These are phyloP conservation scores for Drosophila auraria DNA, from an alignment of 1,140 invertebrate genomes.

Conservation along the genomic window DNA sequence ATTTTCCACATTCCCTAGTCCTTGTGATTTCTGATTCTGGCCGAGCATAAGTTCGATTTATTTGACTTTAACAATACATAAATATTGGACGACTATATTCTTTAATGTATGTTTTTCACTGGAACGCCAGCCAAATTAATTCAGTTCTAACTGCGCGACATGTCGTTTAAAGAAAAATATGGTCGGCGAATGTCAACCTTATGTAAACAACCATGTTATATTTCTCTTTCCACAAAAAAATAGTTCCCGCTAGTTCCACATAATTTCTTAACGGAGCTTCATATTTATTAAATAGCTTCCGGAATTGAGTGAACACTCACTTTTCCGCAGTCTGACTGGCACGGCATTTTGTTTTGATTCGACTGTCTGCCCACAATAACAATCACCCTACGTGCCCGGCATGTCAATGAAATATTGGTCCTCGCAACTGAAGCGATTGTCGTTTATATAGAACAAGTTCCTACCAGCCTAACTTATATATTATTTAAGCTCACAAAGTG, in stretches of 20 bases:
- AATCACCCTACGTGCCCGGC: conserved; percentile 49
- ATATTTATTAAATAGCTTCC: conserved; percentile 20
- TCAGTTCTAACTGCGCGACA: not conserved
- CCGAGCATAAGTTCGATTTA: too few relatives aligned
- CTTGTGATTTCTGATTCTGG: too few relatives aligned
- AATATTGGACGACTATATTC: too few relatives aligned
- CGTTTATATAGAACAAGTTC: conserved; percentile 38
- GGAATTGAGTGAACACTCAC: conserved; percentile 16
- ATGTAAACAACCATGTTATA: conserved; percentile 11
- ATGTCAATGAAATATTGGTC: conserved; percentile 56
- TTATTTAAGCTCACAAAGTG: conserved; percentile 70
- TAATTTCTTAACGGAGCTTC: conserved; percentile 6
- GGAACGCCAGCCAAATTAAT: too few relatives aligned
- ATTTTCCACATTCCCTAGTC: too few relatives aligned
- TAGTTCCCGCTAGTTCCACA: not conserved
- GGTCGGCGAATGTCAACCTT: not conserved
- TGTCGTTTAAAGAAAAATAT: not conserved
- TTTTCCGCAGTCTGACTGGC: conserved; percentile 11
- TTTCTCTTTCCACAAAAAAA: conserved; percentile 17
- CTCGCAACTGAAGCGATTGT: conserved; percentile 20
- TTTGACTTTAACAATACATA: too few relatives aligned
- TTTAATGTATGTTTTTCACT: too few relatives aligned
- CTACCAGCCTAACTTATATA: conserved; percentile 51
- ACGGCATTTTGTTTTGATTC: conserved; percentile 24
- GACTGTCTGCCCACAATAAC: conserved; percentile 12